Conservation (phyloP, 2,888 invertebrate species). For the Falcaria lacertinaria region DNA sequence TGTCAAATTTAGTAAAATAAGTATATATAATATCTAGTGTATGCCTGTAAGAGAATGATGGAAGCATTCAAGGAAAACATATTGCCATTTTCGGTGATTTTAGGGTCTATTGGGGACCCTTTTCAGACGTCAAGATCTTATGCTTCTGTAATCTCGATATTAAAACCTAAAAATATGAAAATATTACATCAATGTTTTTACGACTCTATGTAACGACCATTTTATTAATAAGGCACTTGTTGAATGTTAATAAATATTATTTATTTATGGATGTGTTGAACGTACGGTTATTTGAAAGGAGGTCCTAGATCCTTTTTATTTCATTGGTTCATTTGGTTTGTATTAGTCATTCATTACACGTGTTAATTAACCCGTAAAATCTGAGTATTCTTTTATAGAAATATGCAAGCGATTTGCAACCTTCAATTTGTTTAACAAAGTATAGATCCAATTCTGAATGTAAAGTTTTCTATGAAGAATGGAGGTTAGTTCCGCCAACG, state of each 20-base stretch:
- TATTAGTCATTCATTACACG: too few species aligned
- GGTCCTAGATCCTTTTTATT: neutral
- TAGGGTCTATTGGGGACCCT: too few species aligned
- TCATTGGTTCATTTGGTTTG: too few species aligned
- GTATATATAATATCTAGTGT: conserved; percentile 17
- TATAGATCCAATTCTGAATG: too few species aligned
- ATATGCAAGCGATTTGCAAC: too few species aligned
- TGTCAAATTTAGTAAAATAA: conserved; percentile 37
- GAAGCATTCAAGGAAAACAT: neutral
- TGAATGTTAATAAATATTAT: conserved; percentile 25
- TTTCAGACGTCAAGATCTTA: neutral
- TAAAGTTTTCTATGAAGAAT: too few species aligned
- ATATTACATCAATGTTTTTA: conserved; percentile 39
- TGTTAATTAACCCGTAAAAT: too few species aligned
- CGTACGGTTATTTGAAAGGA: conserved; percentile 34
- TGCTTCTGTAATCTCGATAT: neutral
- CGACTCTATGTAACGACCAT: conserved; percentile 32
- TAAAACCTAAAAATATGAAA: conserved; percentile 1
- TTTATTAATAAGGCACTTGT: conserved; percentile 36
- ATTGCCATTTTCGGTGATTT: too few species aligned
- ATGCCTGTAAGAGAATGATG: neutral
- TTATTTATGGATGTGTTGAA: conserved; percentile 28
- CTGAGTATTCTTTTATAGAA: too few species aligned
- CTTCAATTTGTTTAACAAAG: too few species aligned
- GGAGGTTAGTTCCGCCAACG: too few species aligned